These are phyloP conservation scores for Scolanthus callimorphus DNA, from an alignment of 92 coral and sea anemone genomes.

Conservation along the genomic window DNA sequence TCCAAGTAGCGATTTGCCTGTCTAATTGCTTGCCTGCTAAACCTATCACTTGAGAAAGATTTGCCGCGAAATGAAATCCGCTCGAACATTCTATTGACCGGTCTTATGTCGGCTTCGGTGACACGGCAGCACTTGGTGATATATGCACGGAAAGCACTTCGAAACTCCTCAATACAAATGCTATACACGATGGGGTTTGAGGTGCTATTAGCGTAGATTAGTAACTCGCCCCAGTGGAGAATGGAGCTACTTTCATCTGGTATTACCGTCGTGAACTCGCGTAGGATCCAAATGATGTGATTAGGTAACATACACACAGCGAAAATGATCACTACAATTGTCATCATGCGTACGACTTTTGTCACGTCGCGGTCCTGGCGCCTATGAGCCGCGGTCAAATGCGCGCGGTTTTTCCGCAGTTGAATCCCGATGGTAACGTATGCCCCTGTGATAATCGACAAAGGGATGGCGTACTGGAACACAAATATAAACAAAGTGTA, in stretches of 20 bases:
- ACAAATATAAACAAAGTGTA: constrained; percentile 69
- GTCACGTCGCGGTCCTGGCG: constrained; percentile 75
- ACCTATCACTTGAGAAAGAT: constrained; percentile 47
- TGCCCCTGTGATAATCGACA: constrained; percentile 65
- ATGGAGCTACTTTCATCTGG: constrained; percentile 21
- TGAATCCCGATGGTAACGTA: constrained; percentile 59
- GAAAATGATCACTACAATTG: constrained; percentile 61
- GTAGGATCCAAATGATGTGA: constrained; percentile 73
- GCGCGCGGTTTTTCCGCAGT: constrained; percentile 54
- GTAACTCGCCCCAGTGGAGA: constrained; percentile 73
- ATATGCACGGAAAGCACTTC: constrained; percentile 72
- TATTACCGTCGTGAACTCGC: constrained; percentile 41
- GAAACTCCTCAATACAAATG: constrained; percentile 85
- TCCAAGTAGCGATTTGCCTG: constrained; percentile 7
- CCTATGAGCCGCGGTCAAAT: constrained; percentile 69
- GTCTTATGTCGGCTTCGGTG: constrained; percentile 71
- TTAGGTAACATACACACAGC: constrained; percentile 86
- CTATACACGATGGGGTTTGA: constrained; percentile 89
- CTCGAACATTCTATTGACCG: constrained; percentile 70
- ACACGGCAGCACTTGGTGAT: constrained; percentile 82
- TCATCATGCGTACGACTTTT: constrained; percentile 83
- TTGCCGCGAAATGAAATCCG: constrained; percentile 70
- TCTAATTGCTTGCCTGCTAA: constrained; percentile 48
- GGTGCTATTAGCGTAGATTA: constrained; percentile 78
- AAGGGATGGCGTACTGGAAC: constrained; percentile 74